A percentile compares a stretch with the other conserved stretches of the same genome.
phyloP scores from a whole-genome alignment of 2,797 vertebrate genomes.

The Anolis apletophallus region DNA sequence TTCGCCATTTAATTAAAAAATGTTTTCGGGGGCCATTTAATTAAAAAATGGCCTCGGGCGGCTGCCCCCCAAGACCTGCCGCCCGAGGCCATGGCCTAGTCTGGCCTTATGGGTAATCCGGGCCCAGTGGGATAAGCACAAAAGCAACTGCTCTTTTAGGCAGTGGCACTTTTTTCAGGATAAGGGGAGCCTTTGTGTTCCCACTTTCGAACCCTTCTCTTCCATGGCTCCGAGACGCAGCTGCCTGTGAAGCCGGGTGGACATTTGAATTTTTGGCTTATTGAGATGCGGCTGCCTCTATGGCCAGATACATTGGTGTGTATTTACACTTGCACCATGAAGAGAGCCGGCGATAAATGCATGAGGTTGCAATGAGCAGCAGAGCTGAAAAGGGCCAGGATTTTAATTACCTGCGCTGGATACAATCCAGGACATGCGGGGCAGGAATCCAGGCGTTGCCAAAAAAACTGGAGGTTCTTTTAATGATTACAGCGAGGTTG shows the following conservation, averaged over 20 bases:
- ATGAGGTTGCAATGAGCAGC: neutral
- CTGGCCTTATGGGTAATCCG: too few species aligned
- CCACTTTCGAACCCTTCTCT: neutral
- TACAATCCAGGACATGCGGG: neutral
- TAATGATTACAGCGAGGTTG: neutral
- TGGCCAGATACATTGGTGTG: too few species aligned
- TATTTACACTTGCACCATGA: neutral
- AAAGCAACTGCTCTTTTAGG: neutral
- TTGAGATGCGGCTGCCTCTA: neutral
- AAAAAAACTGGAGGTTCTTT: neutral
- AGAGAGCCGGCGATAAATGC: neutral
- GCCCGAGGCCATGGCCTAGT: too few species aligned
- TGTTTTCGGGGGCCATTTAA: too few species aligned
- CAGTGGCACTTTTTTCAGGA: neutral
- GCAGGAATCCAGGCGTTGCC: neutral
- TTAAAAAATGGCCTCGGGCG: too few species aligned
- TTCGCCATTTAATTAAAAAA: too few species aligned
- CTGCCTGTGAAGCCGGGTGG: neutral
- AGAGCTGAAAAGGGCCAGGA: neutral
- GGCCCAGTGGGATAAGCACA: neutral
- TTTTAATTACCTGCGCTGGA: conserved; percentile 46
- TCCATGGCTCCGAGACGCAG: neutral
- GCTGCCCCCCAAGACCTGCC: too few species aligned
- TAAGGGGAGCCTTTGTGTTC: neutral
- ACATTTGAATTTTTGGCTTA: neutral